Conservation (phyloP, 2,888 invertebrate genomes). For the Adelphocoris suturalis region DNA sequence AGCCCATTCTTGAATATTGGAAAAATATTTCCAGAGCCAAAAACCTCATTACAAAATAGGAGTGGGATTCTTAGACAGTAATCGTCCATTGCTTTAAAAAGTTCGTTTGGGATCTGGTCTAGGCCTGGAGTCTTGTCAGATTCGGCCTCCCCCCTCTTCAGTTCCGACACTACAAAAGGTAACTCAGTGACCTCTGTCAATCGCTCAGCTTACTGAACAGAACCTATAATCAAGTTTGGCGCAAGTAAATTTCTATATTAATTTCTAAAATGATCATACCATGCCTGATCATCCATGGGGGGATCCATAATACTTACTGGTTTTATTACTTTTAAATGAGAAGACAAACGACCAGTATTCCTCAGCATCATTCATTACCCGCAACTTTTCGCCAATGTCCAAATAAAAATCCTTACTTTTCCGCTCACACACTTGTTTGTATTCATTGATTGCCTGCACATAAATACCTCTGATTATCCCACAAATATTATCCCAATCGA, state of each 20-base stretch:
- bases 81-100: no score
- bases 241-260: no score
- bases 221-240: neutral
- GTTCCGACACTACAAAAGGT: constrained; percentile 16
- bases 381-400: constrained; percentile 3
- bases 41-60: no score
- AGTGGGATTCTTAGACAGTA: no score
- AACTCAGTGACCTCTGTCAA: neutral
- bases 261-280: neutral
- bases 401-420: neutral
- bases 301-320: neutral
- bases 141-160: neutral
- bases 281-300: neutral
- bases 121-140: no score
- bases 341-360: neutral
- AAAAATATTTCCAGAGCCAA: no score
- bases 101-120: no score
- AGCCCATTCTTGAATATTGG: no score
- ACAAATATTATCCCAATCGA: neutral
- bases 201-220: constrained; percentile 3
- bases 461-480: neutral
- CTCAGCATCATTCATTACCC: neutral
- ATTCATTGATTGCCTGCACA: neutral
- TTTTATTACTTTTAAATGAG: neutral
- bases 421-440: neutral